phyloP scores from a whole-genome alignment of 2,888 invertebrate genomes.

The Agriopis aurantiaria region DNA sequence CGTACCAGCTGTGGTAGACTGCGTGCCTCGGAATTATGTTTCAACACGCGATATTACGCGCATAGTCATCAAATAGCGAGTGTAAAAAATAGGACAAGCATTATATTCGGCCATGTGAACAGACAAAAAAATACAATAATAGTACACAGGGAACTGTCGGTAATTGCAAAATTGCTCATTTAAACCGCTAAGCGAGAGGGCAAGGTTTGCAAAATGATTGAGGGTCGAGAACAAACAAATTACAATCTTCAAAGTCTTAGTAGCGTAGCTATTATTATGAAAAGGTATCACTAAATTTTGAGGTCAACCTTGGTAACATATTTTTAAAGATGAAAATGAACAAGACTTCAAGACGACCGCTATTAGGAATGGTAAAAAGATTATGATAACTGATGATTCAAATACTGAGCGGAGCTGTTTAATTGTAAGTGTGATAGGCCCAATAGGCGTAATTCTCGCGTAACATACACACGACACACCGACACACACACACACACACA shows the following conservation, averaged over 20 bases:
- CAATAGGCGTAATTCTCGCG: too few relatives aligned
- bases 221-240: slow-evolving; percentile 31
- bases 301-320: not conserved
- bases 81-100: slow-evolving; percentile 49
- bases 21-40: slow-evolving; percentile 45
- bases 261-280: not conserved
- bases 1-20: slow-evolving; percentile 45
- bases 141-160: slow-evolving; percentile 29
- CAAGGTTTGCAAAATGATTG: slow-evolving; percentile 37
- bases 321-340: not conserved
- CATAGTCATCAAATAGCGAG: slow-evolving; percentile 48
- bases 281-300: not conserved
- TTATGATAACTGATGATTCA: not conserved
- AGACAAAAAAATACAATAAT: slow-evolving; percentile 43
- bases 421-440: not conserved
- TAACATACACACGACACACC: too few relatives aligned
- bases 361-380: not conserved
- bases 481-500: too few relatives aligned
- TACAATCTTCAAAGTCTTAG: slow-evolving; percentile 21
- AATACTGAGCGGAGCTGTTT: not conserved
- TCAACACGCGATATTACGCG: slow-evolving; percentile 51
- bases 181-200: slow-evolving; percentile 26
- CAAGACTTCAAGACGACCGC: not conserved
- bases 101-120: slow-evolving; percentile 41
- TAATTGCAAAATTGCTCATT: slow-evolving; percentile 40